phyloP scores from a whole-genome alignment of 2,113 vertebrate genomes.

The Odontophorus gujanensis region DNA sequence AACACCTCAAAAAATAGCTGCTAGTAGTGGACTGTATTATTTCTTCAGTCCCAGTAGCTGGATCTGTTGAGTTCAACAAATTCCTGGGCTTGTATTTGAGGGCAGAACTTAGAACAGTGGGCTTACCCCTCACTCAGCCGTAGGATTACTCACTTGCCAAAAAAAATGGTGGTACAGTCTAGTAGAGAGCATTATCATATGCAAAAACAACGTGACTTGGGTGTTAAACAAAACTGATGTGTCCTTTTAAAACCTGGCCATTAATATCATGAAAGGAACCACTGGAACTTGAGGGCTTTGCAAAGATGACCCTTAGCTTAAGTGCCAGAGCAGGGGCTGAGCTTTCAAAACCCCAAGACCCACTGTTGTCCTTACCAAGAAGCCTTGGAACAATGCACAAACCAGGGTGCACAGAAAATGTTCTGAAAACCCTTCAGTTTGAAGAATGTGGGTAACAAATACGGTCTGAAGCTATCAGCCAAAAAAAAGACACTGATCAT shows the following conservation, averaged over 20 bases:
- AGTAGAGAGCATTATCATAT: neutral
- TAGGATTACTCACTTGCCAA: neutral
- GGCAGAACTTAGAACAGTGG: rapidly evolving
- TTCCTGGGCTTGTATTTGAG: neutral
- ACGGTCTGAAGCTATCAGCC: neutral
- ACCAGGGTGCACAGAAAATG: neutral
- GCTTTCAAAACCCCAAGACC: neutral
- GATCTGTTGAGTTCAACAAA: neutral
- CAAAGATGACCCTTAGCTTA: neutral
- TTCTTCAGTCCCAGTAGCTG: neutral
- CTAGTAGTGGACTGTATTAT: neutral
- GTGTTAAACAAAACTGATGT: neutral
- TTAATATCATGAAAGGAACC: neutral
- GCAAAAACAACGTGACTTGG: neutral
- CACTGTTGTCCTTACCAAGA: neutral
- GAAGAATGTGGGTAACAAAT: neutral
- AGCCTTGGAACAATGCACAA: neutral
- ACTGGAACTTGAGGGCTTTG: neutral
- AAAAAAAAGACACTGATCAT: neutral
- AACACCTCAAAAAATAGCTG: neutral
- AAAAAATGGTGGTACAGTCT: neutral
- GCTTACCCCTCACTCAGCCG: neutral
- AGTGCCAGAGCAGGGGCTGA: neutral
- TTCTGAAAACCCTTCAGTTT: neutral
- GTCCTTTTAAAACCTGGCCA: neutral